Conservation (phyloP, 2,888 invertebrate species). For the Synanthedon formicaeformis region DNA sequence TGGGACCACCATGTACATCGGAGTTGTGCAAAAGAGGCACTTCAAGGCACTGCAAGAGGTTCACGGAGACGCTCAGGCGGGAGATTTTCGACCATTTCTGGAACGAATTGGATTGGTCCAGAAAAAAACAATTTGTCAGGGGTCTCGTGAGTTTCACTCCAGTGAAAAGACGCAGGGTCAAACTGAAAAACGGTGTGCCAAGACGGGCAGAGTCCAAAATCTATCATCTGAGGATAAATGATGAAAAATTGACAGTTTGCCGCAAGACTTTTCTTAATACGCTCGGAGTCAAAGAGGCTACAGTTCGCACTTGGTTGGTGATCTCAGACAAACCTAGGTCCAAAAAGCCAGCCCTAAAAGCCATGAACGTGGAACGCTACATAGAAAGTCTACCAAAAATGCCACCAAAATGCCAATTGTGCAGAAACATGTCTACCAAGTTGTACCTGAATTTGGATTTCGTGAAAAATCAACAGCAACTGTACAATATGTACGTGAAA, state of each 20-base stretch:
- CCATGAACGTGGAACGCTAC: slow-evolving; percentile 28
- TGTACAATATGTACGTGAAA: slow-evolving; percentile 31
- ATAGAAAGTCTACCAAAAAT: slow-evolving; percentile 34
- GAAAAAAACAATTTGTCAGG: slow-evolving; percentile 29
- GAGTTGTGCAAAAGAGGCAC: slow-evolving; percentile 26
- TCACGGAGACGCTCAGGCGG: slow-evolving; percentile 21
- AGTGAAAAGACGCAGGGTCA: slow-evolving; percentile 24
- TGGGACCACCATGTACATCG: slow-evolving; percentile 30
- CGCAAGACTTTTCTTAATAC: slow-evolving; percentile 41
- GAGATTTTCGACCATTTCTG: slow-evolving; percentile 37
- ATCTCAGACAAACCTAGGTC: slow-evolving; percentile 16
- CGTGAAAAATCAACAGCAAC: slow-evolving; percentile 35
- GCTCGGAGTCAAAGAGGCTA: slow-evolving; percentile 43
- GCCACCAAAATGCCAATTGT: slow-evolving; percentile 29
- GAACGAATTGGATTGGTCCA: slow-evolving; percentile 37
- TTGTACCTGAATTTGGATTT: slow-evolving; percentile 25
- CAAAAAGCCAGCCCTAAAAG: slow-evolving; percentile 27
- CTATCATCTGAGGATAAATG: slow-evolving; percentile 25
- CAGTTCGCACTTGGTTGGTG: slow-evolving; percentile 35
- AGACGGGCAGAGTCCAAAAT: slow-evolving; percentile 38
- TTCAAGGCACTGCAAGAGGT: slow-evolving; percentile 17
- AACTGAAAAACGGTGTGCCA: slow-evolving; percentile 22
- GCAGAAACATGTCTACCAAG: slow-evolving; percentile 13
- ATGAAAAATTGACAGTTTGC: slow-evolving; percentile 27
- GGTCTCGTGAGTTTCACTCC: slow-evolving; percentile 30